A percentile compares a stretch with the other conserved stretches of the same genome.
Conservation (phyloP, 2,888 invertebrate species). For the Drosophila acutilabella region DNA sequence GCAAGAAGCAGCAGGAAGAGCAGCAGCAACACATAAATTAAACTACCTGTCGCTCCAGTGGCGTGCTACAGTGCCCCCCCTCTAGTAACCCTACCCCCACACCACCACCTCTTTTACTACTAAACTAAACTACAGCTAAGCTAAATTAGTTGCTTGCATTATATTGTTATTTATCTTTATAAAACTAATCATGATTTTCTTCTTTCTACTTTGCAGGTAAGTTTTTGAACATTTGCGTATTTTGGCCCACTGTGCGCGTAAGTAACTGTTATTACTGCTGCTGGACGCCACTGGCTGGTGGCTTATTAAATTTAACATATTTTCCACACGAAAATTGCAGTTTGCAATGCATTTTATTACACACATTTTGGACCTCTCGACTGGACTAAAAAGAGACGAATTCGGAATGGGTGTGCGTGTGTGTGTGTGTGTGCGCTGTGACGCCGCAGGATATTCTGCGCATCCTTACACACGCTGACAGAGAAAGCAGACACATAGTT, state of each 20-base stretch:
- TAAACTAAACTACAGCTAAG: slow-evolving; percentile 48
- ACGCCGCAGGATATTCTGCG: slow-evolving; percentile 80
- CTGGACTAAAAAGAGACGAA: slow-evolving; percentile 5
- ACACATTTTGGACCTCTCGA: slow-evolving; percentile 19
- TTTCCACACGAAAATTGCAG: slow-evolving; percentile 56
- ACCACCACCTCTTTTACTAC: not conserved
- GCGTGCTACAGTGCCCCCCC: slow-evolving; percentile 26
- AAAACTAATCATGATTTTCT: slow-evolving; percentile 56
- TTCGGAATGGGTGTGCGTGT: not conserved
- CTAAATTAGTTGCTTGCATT: slow-evolving; percentile 67
- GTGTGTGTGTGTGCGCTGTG: slow-evolving; percentile 43
- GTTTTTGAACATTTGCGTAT: slow-evolving; percentile 44
- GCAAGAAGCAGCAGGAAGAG: slow-evolving; percentile 8
- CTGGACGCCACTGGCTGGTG: slow-evolving; percentile 28
- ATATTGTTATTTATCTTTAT: slow-evolving; percentile 39
- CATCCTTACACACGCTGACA: slow-evolving; percentile 63
- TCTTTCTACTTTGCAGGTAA: slow-evolving; percentile 69
- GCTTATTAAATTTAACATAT: slow-evolving; percentile 58
- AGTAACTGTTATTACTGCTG: slow-evolving; percentile 33
- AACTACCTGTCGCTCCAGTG: slow-evolving; percentile 81
- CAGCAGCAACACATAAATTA: slow-evolving; percentile 77
- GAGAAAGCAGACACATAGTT: slow-evolving; percentile 2
- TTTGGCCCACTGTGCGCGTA: slow-evolving; percentile 21
- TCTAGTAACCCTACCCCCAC: not conserved
- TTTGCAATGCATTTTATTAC: slow-evolving; percentile 63